These are phyloP conservation scores for Cecropterus lyciades DNA, from an alignment of 1,140 invertebrate species.

Conservation along the genomic window DNA sequence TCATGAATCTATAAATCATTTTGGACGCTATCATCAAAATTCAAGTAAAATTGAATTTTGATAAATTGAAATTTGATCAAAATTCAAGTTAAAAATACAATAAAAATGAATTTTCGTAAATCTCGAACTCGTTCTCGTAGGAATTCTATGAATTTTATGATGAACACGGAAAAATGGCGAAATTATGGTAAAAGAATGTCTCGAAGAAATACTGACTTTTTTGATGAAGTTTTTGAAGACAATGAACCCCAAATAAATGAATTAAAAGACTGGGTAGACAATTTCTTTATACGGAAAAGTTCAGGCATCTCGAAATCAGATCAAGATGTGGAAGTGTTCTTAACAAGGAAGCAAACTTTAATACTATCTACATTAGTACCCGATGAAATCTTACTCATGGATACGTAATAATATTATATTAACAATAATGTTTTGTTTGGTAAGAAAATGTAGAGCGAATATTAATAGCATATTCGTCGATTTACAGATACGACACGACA, in stretches of 20 bases:
- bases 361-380: conserved; percentile 73
- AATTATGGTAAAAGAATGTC: conserved; percentile 52
- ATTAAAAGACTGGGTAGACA: conserved; percentile 64
- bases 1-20: conserved; percentile 38
- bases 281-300: conserved; percentile 65
- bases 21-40: conserved; percentile 49
- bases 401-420: conserved; percentile 54
- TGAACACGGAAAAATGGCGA: conserved; percentile 64
- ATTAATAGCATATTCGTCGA: too few relatives aligned
- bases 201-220: conserved; percentile 39
- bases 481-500: conserved; percentile 60
- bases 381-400: conserved; percentile 69
- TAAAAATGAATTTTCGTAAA: conserved; percentile 66
- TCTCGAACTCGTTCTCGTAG: conserved; percentile 51
- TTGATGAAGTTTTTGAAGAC: conserved; percentile 56
- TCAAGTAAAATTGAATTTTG: conserved; percentile 43
- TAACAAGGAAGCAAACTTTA: conserved; percentile 70
- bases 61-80: too few relatives aligned
- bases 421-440: too few relatives aligned
- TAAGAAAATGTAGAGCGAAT: too few relatives aligned
- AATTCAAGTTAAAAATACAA: too few relatives aligned
- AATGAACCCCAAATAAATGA: conserved; percentile 53
- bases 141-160: conserved; percentile 59
- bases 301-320: conserved; percentile 49
- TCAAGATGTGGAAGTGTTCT: conserved; percentile 67